Base-by-base conservation (phyloP, 2,797 vertebrate species). In the Typhlichthys eigenmanni region DNA sequence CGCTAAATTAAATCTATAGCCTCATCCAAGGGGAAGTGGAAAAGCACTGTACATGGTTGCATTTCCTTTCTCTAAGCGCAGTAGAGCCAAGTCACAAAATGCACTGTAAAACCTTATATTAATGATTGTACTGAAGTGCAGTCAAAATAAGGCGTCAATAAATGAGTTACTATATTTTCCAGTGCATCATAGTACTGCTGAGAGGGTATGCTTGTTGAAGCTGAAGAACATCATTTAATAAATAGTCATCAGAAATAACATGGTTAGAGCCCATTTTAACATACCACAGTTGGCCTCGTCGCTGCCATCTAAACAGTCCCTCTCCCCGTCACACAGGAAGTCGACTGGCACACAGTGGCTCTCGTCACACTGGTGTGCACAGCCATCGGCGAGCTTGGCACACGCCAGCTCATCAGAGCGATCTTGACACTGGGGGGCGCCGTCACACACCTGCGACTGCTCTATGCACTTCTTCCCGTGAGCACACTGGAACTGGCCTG, bases 281-380 rank as follows among this genome's bases (percentile, higher is more conserved):
- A 67, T 90, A 98, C 96, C 85, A 70, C 96, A 98, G 65, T 81
- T 77, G 5, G 78, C 76, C 66, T 98, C 96, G 0, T 98, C 97
- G 0, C 87, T 74, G 5, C 74, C 81, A 6, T 98, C 97, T 46
- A 24, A 10, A 52, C 96, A 98, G 87, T 98, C 96, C 0, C 17
- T 29, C 0, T 93, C 92, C 11, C 96, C 93, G 0, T 97, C 95
- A 10, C 97, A 98, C 0, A 94, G 65, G 84, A 95, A 96, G 67
- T 80, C 93, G 52, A 76, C 45, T 0, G 95, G 93, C 51, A 98
- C 10, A 4, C 96, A 98, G 68, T 78, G 93, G 4, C 55, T 85
- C 16, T 79, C 71, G 19, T 84, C 93, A 1, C 96, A 98, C 1
- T 69, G 92, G 65, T 95, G 85, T 60, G 84, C 64, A 0, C 96